These are phyloP conservation scores for Willowsia nigromaculata DNA, from an alignment of 2,888 invertebrate species.

Conservation along the genomic window DNA sequence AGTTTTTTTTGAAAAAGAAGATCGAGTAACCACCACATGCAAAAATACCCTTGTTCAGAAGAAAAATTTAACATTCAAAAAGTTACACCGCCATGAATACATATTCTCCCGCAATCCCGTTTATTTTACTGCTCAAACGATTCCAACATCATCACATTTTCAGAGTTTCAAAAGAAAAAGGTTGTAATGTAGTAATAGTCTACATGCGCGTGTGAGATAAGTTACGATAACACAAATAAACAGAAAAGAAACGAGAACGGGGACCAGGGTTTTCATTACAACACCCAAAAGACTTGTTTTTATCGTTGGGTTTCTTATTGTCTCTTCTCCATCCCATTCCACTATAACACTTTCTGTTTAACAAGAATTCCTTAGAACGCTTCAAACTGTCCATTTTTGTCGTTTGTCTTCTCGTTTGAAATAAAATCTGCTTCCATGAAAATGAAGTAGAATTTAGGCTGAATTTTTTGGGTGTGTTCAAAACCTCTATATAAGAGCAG, in stretches of 20 bases:
- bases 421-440: background rate
- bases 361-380: too few species aligned
- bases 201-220: background rate
- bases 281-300: constrained; percentile 45
- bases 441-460: background rate
- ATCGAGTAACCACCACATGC: background rate
- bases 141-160: background rate
- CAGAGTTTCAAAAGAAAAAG: background rate
- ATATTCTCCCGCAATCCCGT: background rate
- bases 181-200: background rate
- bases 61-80: background rate
- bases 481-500: too few species aligned
- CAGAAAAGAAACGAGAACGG: background rate
- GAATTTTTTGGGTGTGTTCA: too few species aligned
- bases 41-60: too few species aligned
- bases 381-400: background rate
- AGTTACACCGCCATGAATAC: constrained; percentile 18
- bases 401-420: background rate
- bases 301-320: background rate
- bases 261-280: constrained; percentile 11
- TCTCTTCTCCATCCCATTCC: too few species aligned
- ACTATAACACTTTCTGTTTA: too few species aligned
- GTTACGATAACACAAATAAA: background rate
- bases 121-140: background rate
- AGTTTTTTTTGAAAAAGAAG: background rate